These are phyloP conservation scores for Trichacis sp. DNA, from an alignment of 2,888 invertebrate species.

Conservation along the genomic window DNA sequence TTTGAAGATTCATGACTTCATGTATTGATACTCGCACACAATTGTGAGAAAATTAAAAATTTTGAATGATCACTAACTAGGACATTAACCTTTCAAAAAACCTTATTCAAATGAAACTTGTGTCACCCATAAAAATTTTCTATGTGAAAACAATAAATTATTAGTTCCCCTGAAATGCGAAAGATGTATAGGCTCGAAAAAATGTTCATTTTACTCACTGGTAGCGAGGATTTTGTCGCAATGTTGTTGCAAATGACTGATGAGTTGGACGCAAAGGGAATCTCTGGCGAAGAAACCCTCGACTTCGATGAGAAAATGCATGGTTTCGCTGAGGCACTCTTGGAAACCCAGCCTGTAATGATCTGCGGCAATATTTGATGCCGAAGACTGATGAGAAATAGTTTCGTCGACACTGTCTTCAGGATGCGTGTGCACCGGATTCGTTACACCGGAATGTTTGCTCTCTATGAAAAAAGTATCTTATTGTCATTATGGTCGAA, in stretches of 20 bases:
- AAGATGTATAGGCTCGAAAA: no score
- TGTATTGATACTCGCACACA: no score
- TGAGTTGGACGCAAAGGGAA: slow-evolving; percentile 82
- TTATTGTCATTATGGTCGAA: neutral
- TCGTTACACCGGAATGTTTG: slow-evolving; percentile 52
- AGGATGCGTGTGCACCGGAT: slow-evolving; percentile 59
- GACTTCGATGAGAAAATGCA: slow-evolving; percentile 89
- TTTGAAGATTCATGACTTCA: no score
- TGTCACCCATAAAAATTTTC: no score
- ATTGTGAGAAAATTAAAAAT: no score
- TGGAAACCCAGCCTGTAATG: slow-evolving; percentile 87
- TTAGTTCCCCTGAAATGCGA: no score
- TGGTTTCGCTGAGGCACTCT: slow-evolving; percentile 90
- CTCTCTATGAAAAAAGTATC: neutral
- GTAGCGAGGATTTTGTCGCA: slow-evolving; percentile 75
- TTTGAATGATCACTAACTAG: no score
- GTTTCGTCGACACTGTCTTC: slow-evolving; percentile 66
- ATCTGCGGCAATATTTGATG: slow-evolving; percentile 64
- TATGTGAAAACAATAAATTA: no score
- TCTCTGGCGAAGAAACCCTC: slow-evolving; percentile 86
- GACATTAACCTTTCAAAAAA: no score
- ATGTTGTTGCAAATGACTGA: slow-evolving; percentile 87
- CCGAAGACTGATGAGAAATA: slow-evolving; percentile 56
- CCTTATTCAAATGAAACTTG: no score
- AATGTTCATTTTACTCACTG: no score